A percentile compares a stretch with the other conserved stretches of the same genome.
phyloP scores from a whole-genome alignment of 2,797 vertebrate species.

The Helostoma temminkii region DNA sequence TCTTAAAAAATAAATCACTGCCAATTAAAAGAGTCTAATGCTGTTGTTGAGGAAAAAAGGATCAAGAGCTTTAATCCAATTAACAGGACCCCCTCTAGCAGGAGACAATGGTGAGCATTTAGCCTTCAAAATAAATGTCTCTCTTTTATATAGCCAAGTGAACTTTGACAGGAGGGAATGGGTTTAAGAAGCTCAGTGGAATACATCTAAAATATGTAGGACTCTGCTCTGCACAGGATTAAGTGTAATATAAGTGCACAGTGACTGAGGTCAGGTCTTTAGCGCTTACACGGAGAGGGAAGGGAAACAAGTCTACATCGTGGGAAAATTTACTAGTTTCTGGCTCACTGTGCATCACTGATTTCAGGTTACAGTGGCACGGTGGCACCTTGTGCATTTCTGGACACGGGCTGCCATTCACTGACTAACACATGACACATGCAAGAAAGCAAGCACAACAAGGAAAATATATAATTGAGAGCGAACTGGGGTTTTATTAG shows the following conservation, averaged over 20 bases:
- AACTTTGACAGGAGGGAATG: constrained; percentile 60
- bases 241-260: constrained; percentile 34
- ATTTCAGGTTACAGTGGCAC: constrained; percentile 29
- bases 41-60: constrained; percentile 41
- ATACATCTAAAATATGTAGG: constrained; percentile 47
- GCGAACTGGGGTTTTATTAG: constrained; percentile 2
- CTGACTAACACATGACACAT: not conserved
- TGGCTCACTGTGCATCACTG: constrained; percentile 44
- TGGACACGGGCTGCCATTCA: constrained; percentile 19
- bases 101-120: constrained; percentile 67
- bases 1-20: constrained; percentile 65
- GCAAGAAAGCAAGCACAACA: not conserved
- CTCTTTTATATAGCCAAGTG: constrained; percentile 50
- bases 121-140: constrained; percentile 66
- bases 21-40: constrained; percentile 73
- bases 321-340: constrained; percentile 42
- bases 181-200: constrained; percentile 50
- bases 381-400: constrained; percentile 24
- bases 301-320: constrained; percentile 42
- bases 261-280: constrained; percentile 29
- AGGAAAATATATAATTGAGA: not conserved
- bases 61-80: constrained; percentile 77
- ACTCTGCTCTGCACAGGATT: constrained; percentile 40
- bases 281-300: constrained; percentile 7
- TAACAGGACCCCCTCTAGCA: constrained; percentile 58